Evolutionary conservation across 2,113 vertebrate genomes (phyloP).

Genomic region (Gasterosteus aculeatus): DNA sequence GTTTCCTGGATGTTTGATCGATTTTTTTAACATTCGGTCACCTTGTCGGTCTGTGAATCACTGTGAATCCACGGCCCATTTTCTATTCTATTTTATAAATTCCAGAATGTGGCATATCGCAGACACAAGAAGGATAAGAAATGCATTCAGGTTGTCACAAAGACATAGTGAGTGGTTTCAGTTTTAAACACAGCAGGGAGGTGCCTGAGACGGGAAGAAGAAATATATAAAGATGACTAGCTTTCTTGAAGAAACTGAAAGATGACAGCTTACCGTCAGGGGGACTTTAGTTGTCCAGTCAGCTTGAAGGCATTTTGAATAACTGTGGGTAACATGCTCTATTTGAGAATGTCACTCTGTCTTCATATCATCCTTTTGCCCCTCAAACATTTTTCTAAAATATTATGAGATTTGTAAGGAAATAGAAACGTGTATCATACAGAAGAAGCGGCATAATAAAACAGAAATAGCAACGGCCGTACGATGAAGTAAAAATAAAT

Average conservation of each 20-base stretch:
- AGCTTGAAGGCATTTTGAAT: slow-evolving; percentile 34
- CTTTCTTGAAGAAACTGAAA: slow-evolving; percentile 44
- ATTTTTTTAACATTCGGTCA: not conserved
- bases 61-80: not conserved
- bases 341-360: slow-evolving; percentile 44
- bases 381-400: not conserved
- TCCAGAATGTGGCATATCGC: not conserved
- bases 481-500: not conserved
- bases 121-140: not conserved
- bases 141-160: not conserved
- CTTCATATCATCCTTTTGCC: slow-evolving; percentile 3
- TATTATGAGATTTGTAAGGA: not conserved
- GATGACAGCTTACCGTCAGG: slow-evolving; percentile 44
- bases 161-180: slow-evolving; percentile 21
- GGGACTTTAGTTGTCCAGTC: slow-evolving; percentile 31
- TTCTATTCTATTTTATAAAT: not conserved
- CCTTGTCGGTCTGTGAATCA: not conserved
- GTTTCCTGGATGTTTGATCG: not conserved
- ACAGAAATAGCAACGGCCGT: not conserved
- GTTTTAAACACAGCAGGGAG: not conserved
- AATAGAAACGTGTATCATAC: not conserved
- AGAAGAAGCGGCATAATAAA: not conserved
- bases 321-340: slow-evolving; percentile 41
- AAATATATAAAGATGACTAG: slow-evolving; percentile 42
- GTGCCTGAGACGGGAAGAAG: slow-evolving; percentile 23